Percentiles rank a stretch among this genome's conserved stretches.
Evolutionary conservation across 2,797 vertebrate species (phyloP).

Genomic region (Champsocephalus gunnari): DNA sequence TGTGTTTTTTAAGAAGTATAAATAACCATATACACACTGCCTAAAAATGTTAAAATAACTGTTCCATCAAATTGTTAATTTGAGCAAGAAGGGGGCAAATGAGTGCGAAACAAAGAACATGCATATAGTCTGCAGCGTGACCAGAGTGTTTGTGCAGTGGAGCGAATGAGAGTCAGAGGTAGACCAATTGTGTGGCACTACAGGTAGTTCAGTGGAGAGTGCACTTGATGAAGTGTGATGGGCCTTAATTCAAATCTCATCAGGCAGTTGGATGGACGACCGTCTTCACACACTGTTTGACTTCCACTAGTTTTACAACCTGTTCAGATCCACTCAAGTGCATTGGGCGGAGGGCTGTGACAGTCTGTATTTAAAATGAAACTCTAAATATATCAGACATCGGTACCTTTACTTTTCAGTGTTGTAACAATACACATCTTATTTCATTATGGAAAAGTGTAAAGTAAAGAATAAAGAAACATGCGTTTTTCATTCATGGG

Average conservation of each 20-base stretch:
- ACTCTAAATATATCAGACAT: background rate
- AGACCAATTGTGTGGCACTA: slow-evolving; percentile 47
- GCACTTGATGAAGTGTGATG: slow-evolving; percentile 60
- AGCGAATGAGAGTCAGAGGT: slow-evolving; percentile 50
- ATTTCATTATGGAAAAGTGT: background rate
- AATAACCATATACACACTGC: slow-evolving; percentile 34
- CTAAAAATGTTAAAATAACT: slow-evolving; percentile 10
- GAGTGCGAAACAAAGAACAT: slow-evolving; percentile 27
- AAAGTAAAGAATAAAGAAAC: background rate
- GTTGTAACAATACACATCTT: background rate
- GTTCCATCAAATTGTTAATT: slow-evolving; percentile 29
- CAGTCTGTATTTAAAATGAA: slow-evolving; percentile 16
- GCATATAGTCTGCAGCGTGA: slow-evolving; percentile 24
- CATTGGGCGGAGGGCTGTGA: slow-evolving; percentile 14
- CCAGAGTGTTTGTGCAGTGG: slow-evolving; percentile 50
- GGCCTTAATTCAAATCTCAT: slow-evolving; percentile 65
- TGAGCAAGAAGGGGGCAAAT: slow-evolving; percentile 1
- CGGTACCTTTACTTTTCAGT: slow-evolving; percentile 2
- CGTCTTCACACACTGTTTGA: slow-evolving; percentile 49
- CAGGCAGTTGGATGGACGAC: slow-evolving; percentile 55
- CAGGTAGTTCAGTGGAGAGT: slow-evolving; percentile 54
- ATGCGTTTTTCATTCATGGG: background rate
- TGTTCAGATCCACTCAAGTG: slow-evolving; percentile 38
- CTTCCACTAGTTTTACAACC: slow-evolving; percentile 36
- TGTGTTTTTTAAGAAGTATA: slow-evolving; percentile 28